Evolutionary conservation across 2,797 vertebrate genomes (phyloP).

Genomic region (Alfaro cultratus): DNA sequence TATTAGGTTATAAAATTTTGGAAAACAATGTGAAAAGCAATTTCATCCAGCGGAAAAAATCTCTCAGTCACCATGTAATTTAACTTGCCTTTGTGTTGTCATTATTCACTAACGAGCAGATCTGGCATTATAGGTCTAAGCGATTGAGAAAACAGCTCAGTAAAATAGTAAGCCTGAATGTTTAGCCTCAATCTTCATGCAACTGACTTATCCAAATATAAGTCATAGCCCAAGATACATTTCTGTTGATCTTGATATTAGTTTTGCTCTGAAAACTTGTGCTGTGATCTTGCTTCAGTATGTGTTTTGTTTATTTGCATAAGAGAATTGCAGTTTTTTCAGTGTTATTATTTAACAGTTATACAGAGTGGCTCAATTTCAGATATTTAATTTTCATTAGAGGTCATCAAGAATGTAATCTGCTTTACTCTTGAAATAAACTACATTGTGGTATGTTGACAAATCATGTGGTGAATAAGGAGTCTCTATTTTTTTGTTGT

Average conservation of each 20-base stretch:
- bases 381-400: background rate
- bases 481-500: background rate
- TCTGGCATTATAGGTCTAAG: background rate
- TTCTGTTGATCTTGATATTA: background rate
- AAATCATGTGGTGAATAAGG: background rate
- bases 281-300: background rate
- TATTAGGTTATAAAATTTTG: background rate
- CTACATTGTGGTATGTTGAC: background rate
- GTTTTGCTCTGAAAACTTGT: background rate
- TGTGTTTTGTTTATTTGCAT: background rate
- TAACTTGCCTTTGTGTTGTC: background rate
- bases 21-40: background rate
- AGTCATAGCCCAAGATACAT: background rate
- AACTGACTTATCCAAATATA: background rate
- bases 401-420: background rate
- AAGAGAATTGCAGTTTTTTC: background rate
- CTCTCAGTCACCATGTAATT: background rate
- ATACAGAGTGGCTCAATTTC: background rate
- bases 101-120: background rate
- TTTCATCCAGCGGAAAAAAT: background rate
- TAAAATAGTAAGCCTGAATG: background rate
- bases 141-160: background rate
- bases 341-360: background rate
- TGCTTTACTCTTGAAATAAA: background rate
- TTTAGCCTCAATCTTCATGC: background rate